Conservation (phyloP, 2,113 vertebrate genomes). For the Oncorhynchus tshawytscha region DNA sequence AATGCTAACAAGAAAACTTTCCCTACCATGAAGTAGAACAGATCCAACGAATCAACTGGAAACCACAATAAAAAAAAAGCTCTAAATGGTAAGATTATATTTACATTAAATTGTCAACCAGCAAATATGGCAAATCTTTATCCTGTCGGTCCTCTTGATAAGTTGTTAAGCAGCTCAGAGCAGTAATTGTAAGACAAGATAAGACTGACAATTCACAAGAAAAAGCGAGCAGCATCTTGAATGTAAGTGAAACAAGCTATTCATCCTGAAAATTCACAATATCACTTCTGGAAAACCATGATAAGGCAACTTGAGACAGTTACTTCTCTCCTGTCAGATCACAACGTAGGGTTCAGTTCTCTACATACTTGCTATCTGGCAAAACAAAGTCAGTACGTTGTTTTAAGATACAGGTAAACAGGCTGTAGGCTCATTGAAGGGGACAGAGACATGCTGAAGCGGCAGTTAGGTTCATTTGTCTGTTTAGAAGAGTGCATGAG, state of each 20-base stretch:
- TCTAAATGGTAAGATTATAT: not conserved
- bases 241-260: not conserved
- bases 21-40: not conserved
- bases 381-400: conserved; percentile 54
- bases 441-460: conserved; percentile 87
- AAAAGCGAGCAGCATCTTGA: conserved; percentile 30
- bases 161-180: conserved; percentile 28
- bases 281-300: not conserved
- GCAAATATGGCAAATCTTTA: not conserved
- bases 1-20: not conserved
- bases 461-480: conserved; percentile 71
- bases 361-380: conserved; percentile 70
- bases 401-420: conserved; percentile 74
- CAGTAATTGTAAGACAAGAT: not conserved
- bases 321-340: not conserved
- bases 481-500: conserved; percentile 86
- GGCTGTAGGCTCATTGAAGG: conserved; percentile 73
- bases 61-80: not conserved
- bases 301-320: not conserved
- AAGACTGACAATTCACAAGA: conserved; percentile 22
- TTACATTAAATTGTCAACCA: not conserved
- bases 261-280: conserved; percentile 2
- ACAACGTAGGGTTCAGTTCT: conserved; percentile 78
- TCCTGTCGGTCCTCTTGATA: conserved; percentile 6
- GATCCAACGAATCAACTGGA: not conserved